Evolutionary conservation across 1,140 invertebrate genomes (phyloP).

Genomic region (Lepidotrigona ventralis): DNA sequence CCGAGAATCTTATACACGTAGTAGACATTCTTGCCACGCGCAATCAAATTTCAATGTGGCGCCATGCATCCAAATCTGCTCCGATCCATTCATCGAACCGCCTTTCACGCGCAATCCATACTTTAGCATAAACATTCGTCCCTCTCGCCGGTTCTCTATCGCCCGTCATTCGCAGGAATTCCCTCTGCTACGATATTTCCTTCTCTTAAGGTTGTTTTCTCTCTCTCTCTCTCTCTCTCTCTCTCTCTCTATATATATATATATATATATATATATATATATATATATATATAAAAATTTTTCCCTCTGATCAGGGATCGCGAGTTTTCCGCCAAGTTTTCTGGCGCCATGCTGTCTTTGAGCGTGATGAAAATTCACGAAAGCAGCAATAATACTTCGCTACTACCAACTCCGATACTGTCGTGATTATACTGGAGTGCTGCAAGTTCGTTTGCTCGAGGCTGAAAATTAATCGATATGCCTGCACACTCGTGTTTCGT

Average conservation of each 20-base stretch:
- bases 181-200: not conserved
- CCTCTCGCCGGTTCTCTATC: not conserved
- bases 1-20: not conserved
- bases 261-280: too few species aligned
- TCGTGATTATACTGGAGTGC: not conserved
- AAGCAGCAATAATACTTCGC: conserved; percentile 17
- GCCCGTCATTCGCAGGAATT: not conserved
- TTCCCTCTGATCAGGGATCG: not conserved
- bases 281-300: not conserved
- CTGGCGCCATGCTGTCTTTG: conserved; percentile 7
- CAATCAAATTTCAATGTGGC: not conserved
- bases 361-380: not conserved
- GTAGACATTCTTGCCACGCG: not conserved
- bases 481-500: not conserved
- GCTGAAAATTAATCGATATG: not conserved
- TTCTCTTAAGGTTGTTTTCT: too few species aligned
- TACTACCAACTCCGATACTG: conserved; percentile 26
- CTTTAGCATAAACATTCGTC: not conserved
- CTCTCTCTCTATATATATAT: too few species aligned
- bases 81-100: not conserved
- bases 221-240: too few species aligned
- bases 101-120: not conserved
- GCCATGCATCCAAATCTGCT: not conserved
- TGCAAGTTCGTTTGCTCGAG: not conserved
- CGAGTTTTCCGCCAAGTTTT: not conserved